phyloP scores from a whole-genome alignment of 2,888 invertebrate species.

The Buathra laborator region DNA sequence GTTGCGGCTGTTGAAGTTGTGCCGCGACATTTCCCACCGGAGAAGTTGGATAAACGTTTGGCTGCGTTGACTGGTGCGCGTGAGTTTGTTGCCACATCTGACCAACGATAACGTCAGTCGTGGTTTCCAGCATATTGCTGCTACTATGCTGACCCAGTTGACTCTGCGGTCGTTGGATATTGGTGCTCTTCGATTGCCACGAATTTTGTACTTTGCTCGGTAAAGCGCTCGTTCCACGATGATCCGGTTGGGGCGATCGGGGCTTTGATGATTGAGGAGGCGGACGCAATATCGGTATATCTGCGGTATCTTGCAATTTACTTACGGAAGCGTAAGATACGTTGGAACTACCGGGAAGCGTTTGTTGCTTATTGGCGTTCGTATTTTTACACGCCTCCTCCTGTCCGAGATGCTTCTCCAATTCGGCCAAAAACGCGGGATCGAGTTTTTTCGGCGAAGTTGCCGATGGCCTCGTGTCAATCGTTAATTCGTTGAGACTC shows the following conservation, averaged over 20 bases:
- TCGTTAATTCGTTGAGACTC: slow-evolving; percentile 75
- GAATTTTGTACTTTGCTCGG: slow-evolving; percentile 84
- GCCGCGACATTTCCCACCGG: slow-evolving; percentile 19
- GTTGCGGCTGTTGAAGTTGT: slow-evolving; percentile 37
- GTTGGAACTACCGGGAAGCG: slow-evolving; percentile 29
- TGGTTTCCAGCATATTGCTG: slow-evolving; percentile 71
- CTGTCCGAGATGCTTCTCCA: slow-evolving; percentile 88
- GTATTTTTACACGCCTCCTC: slow-evolving; percentile 85
- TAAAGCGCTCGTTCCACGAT: slow-evolving; percentile 70
- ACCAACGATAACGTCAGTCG: slow-evolving; percentile 79
- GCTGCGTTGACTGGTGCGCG: slow-evolving; percentile 63
- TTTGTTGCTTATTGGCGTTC: slow-evolving; percentile 81
- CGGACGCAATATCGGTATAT: slow-evolving; percentile 86
- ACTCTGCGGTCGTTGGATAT: slow-evolving; percentile 77
- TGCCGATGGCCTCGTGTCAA: slow-evolving; percentile 73
- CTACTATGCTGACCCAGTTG: slow-evolving; percentile 71
- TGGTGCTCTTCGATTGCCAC: slow-evolving; percentile 79
- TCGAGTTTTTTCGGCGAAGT: slow-evolving; percentile 86
- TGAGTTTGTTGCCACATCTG: slow-evolving; percentile 82
- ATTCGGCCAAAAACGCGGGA: slow-evolving; percentile 88
- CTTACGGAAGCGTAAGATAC: slow-evolving; percentile 68
- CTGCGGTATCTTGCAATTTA: slow-evolving; percentile 74
- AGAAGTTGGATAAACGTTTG: slow-evolving; percentile 58
- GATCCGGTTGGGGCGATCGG: slow-evolving; percentile 79
- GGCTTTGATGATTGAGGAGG: slow-evolving; percentile 84